Percentiles rank a stretch among this genome's conserved stretches.
phyloP scores from a whole-genome alignment of 2,888 invertebrate genomes.

The Bombylius discolor region DNA sequence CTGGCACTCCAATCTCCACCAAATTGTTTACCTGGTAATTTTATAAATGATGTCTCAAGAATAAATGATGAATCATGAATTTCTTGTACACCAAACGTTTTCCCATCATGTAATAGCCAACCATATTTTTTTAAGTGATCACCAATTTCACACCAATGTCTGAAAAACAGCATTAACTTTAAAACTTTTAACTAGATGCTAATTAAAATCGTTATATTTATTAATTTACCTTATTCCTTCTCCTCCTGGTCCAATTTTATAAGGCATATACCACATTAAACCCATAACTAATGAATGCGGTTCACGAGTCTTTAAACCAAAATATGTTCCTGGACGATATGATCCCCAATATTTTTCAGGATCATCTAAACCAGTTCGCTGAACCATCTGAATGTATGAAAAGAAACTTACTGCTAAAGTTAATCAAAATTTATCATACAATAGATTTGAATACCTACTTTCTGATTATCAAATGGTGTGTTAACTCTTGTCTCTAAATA shows the following conservation, averaged over 20 bases:
- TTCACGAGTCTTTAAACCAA: constrained; percentile 83
- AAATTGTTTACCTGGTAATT: constrained; percentile 60
- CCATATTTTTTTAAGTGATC: constrained; percentile 71
- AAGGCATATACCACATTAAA: constrained; percentile 90
- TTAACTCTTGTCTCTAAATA: constrained; percentile 81
- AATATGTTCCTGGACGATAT: constrained; percentile 77
- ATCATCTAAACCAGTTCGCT: constrained; percentile 52
- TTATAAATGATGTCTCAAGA: constrained; percentile 78
- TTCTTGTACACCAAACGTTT: constrained; percentile 79
- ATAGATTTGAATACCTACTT: constrained; percentile 37
- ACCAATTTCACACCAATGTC: constrained; percentile 87
- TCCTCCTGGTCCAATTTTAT: constrained; percentile 49
- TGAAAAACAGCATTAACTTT: constrained; percentile 25
- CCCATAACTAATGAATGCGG: constrained; percentile 83
- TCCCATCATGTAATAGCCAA: constrained; percentile 90
- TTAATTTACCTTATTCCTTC: constrained; percentile 54
- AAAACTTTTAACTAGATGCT: background rate
- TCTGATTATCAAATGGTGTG: constrained; percentile 67
- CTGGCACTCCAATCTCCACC: constrained; percentile 93
- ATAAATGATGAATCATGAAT: constrained; percentile 68
- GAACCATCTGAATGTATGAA: constrained; percentile 46
- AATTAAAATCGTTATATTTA: too few species aligned
- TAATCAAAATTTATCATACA: too few species aligned
- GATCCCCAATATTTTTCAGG: constrained; percentile 87
- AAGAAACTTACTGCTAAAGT: background rate